Evolutionary conservation across 2,113 vertebrate species (phyloP).

Genomic region (Rhinolophus sinicus): DNA sequence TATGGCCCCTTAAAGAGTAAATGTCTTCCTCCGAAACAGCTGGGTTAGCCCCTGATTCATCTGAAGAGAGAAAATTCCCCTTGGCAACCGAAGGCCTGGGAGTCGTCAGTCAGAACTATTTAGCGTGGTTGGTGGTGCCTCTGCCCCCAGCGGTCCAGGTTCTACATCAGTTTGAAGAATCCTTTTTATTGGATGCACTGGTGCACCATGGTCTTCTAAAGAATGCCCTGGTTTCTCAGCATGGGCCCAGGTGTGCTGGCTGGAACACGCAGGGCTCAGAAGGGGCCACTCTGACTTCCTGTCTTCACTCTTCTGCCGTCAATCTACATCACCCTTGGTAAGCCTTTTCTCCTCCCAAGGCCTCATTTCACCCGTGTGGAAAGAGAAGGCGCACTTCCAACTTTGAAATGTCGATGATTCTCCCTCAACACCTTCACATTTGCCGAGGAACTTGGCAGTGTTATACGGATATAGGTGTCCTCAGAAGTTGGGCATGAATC

Average conservation of each 20-base stretch:
- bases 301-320: neutral
- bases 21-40: neutral
- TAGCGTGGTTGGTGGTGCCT: neutral
- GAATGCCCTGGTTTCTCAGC: neutral
- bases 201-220: neutral
- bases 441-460: constrained; percentile 63
- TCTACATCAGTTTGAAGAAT: neutral
- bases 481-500: constrained; percentile 67
- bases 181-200: neutral
- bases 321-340: neutral
- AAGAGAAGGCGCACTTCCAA: constrained; percentile 22
- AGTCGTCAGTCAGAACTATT: neutral
- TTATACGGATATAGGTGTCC: constrained; percentile 65
- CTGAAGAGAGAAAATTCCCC: neutral
- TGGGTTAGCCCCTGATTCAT: neutral
- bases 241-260: too few species aligned
- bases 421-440: constrained; percentile 70
- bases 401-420: constrained; percentile 69
- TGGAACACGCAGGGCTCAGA: neutral
- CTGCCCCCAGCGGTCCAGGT: fast-evolving
- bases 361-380: neutral
- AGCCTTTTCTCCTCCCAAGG: neutral
- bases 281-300: neutral
- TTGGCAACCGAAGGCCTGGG: neutral
- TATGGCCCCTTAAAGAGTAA: neutral